Conservation (phyloP, 2,888 invertebrate species). For the Carpatolechia fugitivella region DNA sequence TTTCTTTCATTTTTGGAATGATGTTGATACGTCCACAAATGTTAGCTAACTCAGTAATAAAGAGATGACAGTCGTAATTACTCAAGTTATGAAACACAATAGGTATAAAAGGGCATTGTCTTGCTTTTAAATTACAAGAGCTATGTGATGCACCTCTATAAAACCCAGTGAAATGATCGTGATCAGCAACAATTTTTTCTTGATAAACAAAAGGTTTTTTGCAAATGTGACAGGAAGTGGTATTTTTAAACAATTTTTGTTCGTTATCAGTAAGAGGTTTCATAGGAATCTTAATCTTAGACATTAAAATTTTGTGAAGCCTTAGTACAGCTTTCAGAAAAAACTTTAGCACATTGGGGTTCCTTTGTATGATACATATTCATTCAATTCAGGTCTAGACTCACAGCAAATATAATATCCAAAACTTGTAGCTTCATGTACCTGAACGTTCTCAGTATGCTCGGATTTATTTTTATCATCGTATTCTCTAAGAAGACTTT, state of each 20-base stretch:
- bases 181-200: conserved; percentile 5
- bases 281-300: neutral
- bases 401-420: neutral
- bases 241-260: neutral
- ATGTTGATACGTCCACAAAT: neutral
- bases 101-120: conserved; percentile 1
- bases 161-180: conserved; percentile 6
- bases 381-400: neutral
- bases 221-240: neutral
- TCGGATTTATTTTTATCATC: neutral
- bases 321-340: neutral
- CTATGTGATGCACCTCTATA: conserved; percentile 8
- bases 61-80: conserved; percentile 13
- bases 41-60: conserved; percentile 1
- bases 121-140: conserved; percentile 8
- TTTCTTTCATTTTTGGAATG: conserved; percentile 11
- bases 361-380: neutral
- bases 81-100: conserved; percentile 14
- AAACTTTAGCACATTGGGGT: neutral
- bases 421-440: neutral
- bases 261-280: neutral
- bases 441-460: neutral
- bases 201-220: neutral
- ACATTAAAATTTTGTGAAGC: neutral
- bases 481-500: neutral